phyloP scores from a whole-genome alignment of 2,797 vertebrate species.

The Astyanax mexicanus region DNA sequence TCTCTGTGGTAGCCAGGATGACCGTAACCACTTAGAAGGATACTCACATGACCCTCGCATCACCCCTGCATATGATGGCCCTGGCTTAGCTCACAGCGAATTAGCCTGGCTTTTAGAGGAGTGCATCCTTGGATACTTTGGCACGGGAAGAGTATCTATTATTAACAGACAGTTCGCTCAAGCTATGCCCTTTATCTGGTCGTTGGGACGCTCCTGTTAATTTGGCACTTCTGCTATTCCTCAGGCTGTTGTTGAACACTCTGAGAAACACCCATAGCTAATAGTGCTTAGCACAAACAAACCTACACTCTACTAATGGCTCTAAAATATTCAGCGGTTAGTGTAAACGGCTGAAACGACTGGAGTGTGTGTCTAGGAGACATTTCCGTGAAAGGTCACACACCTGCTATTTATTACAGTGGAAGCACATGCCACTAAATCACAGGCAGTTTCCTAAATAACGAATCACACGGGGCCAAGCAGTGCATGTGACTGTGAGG shows the following conservation, averaged over 20 bases:
- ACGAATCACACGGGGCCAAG: slow-evolving; percentile 45
- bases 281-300: slow-evolving; percentile 23
- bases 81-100: slow-evolving; percentile 40
- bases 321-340: neutral
- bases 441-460: slow-evolving; percentile 63
- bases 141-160: slow-evolving; percentile 43
- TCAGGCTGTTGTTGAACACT: slow-evolving; percentile 15
- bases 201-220: slow-evolving; percentile 35
- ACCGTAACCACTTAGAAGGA: neutral
- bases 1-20: neutral
- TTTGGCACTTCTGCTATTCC: slow-evolving; percentile 38
- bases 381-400: slow-evolving; percentile 61
- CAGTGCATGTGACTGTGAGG: slow-evolving; percentile 55
- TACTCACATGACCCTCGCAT: neutral
- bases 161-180: slow-evolving; percentile 47
- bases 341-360: neutral
- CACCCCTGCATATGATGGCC: neutral
- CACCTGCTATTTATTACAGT: slow-evolving; percentile 54
- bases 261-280: slow-evolving; percentile 18
- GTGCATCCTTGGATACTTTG: slow-evolving; percentile 39
- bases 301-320: slow-evolving; percentile 8
- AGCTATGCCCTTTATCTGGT: slow-evolving; percentile 45
- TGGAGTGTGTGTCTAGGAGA: slow-evolving; percentile 19
- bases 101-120: slow-evolving; percentile 39
- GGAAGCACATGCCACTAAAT: slow-evolving; percentile 47